Conservation (phyloP, 92 coral and sea anemone species). For the Porites cylindrica region DNA sequence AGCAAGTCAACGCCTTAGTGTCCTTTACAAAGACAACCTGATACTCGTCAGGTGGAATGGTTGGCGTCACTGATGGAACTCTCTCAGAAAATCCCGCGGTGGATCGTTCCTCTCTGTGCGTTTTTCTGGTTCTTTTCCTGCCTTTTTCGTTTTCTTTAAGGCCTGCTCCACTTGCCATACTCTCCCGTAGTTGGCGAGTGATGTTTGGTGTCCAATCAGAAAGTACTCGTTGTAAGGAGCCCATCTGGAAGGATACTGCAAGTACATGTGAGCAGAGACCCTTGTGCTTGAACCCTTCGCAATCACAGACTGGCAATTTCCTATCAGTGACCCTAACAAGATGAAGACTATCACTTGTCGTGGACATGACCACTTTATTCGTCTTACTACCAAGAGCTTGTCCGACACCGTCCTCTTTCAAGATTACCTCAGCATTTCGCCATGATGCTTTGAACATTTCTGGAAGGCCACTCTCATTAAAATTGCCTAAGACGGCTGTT, state of each 20-base stretch:
- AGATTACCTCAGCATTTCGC: neutral
- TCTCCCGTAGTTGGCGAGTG: neutral
- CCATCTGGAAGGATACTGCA: conserved; percentile 48
- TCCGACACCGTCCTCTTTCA: neutral
- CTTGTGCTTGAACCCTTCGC: neutral
- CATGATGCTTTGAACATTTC: neutral
- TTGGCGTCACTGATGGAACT: no score
- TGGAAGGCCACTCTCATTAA: neutral
- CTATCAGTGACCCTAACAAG: no score
- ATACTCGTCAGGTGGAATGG: no score
- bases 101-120: no score
- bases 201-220: conserved; percentile 1
- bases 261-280: conserved; percentile 46
- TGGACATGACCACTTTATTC: neutral
- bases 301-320: no score
- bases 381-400: neutral
- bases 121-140: no score
- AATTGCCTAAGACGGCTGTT: neutral
- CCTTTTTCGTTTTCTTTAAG: no score
- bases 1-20: no score
- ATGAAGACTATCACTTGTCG: neutral
- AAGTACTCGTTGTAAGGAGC: neutral
- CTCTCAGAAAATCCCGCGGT: no score
- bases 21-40: no score
- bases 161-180: no score